These are phyloP conservation scores for Camponotus vicinus DNA, from an alignment of 1,140 invertebrate species.

Conservation along the genomic window DNA sequence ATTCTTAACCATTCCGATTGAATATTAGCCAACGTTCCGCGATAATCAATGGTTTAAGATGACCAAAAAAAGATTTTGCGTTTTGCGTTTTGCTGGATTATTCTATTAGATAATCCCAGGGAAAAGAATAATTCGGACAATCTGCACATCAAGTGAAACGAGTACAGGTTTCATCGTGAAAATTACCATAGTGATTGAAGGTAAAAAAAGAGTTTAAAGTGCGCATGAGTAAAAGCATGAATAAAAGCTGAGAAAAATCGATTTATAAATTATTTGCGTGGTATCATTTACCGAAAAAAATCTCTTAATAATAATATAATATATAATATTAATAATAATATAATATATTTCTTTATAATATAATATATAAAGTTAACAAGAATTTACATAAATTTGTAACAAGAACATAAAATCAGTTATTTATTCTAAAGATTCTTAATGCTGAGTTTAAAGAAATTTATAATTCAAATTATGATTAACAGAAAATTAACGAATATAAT, in stretches of 20 bases:
- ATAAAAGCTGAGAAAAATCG: neutral
- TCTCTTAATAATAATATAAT: neutral
- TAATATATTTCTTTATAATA: neutral
- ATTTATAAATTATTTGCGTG: neutral
- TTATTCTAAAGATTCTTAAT: neutral
- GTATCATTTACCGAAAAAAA: neutral
- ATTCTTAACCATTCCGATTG: conserved; percentile 51
- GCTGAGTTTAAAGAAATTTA: neutral
- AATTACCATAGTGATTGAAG: conserved; percentile 31
- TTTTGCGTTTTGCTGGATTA: neutral
- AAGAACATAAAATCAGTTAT: neutral
- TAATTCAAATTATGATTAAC: neutral
- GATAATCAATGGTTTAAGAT: conserved; percentile 5
- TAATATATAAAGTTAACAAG: neutral
- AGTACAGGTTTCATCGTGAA: conserved; percentile 25
- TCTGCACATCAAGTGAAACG: conserved; percentile 15
- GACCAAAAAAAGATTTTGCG: neutral
- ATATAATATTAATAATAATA: neutral
- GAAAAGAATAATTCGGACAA: conserved; percentile 15
- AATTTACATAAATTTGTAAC: neutral
- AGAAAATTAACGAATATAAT: neutral
- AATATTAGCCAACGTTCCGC: conserved; percentile 21
- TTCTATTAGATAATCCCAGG: neutral
- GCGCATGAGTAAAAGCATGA: neutral
- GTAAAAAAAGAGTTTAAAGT: neutral